A percentile compares a stretch with the other conserved stretches of the same genome.
Conservation (phyloP, 1,140 invertebrate species). For the Drosophila ananassae region DNA sequence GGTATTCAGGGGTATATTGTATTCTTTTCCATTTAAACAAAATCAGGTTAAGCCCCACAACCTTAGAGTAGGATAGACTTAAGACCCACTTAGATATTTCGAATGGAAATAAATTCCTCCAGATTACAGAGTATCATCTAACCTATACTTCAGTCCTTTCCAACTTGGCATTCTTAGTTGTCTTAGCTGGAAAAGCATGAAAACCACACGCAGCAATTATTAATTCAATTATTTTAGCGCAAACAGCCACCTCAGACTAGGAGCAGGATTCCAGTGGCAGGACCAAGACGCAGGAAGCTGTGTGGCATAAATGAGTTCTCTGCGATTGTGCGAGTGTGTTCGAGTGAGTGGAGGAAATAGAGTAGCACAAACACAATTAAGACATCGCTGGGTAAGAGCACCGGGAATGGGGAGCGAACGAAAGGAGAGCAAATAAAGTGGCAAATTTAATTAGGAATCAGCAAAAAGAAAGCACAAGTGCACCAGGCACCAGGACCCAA, state of each 20-base stretch:
- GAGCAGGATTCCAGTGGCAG: slow-evolving; percentile 26
- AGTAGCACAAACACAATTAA: slow-evolving; percentile 82
- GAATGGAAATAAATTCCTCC: neutral
- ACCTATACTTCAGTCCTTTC: neutral
- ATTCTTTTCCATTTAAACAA: neutral
- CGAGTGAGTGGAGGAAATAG: slow-evolving; percentile 66
- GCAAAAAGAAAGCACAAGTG: slow-evolving; percentile 21
- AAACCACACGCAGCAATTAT: slow-evolving; percentile 84
- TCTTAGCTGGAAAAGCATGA: slow-evolving; percentile 83
- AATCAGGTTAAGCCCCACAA: neutral
- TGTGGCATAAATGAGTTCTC: slow-evolving; percentile 69
- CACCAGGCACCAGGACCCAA: slow-evolving; percentile 18
- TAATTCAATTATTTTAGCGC: slow-evolving; percentile 84
- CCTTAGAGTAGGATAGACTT: no score
- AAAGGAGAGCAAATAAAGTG: slow-evolving; percentile 69
- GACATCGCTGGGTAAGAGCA: slow-evolving; percentile 44
- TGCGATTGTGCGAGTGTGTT: slow-evolving; percentile 17
- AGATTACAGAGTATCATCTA: neutral
- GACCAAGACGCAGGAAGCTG: slow-evolving; percentile 49
- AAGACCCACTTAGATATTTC: no score
- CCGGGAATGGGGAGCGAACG: slow-evolving; percentile 6
- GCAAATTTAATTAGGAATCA: slow-evolving; percentile 76
- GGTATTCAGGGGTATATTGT: neutral
- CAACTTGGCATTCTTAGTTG: slow-evolving; percentile 47
- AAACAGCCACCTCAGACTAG: slow-evolving; percentile 76